Evolutionary conservation across 2,113 vertebrate species (phyloP).

Genomic region (Rhodinocichla rosea): DNA sequence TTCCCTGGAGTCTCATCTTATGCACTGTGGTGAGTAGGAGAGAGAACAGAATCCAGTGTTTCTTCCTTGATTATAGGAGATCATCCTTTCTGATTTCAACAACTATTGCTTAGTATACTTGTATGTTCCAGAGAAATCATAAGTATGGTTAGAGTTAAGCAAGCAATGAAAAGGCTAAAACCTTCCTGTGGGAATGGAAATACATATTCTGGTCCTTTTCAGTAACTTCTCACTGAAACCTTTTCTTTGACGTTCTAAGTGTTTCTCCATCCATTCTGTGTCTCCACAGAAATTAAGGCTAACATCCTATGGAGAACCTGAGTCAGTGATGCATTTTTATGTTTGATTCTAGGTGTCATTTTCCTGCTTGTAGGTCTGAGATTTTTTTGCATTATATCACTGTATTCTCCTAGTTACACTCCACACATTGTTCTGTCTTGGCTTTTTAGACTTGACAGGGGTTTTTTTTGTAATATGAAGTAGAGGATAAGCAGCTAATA

Average conservation of each 20-base stretch:
- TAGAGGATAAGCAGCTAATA: background rate
- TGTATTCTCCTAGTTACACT: background rate
- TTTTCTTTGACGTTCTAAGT: background rate
- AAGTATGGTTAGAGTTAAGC: background rate
- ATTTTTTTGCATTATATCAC: background rate
- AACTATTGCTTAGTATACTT: background rate
- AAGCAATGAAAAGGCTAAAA: background rate
- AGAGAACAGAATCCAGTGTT: background rate
- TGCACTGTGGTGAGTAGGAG: background rate
- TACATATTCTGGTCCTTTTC: background rate
- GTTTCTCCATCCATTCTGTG: fast-evolving
- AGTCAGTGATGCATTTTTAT: background rate
- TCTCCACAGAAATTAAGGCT: background rate
- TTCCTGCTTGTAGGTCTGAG: background rate
- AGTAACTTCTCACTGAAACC: background rate
- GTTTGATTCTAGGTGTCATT: background rate
- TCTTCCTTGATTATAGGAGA: background rate
- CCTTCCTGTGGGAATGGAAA: background rate
- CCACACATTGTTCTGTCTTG: background rate
- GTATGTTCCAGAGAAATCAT: background rate
- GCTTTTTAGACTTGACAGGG: background rate
- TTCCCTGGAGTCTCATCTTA: background rate
- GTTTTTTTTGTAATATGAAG: background rate
- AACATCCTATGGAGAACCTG: background rate
- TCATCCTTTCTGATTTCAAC: background rate